Conservation (phyloP, 1,140 invertebrate genomes). For the Polyergus mexicanus region DNA sequence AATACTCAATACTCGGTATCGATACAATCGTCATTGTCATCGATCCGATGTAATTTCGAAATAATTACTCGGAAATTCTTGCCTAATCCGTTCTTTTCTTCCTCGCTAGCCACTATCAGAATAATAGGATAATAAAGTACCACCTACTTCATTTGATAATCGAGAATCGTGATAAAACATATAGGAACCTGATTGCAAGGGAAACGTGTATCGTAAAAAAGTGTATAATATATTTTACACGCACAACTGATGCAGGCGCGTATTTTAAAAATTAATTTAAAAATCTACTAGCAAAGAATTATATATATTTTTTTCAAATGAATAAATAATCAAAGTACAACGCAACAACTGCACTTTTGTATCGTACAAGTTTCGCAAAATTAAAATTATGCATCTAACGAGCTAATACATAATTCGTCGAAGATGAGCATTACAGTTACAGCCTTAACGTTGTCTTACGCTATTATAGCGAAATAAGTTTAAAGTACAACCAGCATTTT, state of each 20-base stretch:
- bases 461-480: slow-evolving; percentile 14
- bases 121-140: slow-evolving; percentile 13
- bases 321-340: neutral
- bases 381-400: neutral
- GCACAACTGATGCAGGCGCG: neutral
- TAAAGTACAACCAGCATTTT: neutral
- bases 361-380: neutral
- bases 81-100: neutral
- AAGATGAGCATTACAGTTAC: slow-evolving; percentile 40
- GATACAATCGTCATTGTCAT: neutral
- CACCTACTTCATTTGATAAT: slow-evolving; percentile 8
- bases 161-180: neutral
- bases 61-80: neutral
- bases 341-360: neutral
- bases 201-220: neutral
- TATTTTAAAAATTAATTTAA: neutral
- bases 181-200: neutral
- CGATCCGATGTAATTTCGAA: neutral
- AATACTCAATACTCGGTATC: neutral
- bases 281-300: neutral
- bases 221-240: neutral
- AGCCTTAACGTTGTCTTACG: neutral
- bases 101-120: neutral
- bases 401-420: slow-evolving; percentile 13
- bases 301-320: neutral